Evolutionary conservation across 1,140 invertebrate genomes (phyloP).

Genomic region (Oryzaephilus surinamensis): DNA sequence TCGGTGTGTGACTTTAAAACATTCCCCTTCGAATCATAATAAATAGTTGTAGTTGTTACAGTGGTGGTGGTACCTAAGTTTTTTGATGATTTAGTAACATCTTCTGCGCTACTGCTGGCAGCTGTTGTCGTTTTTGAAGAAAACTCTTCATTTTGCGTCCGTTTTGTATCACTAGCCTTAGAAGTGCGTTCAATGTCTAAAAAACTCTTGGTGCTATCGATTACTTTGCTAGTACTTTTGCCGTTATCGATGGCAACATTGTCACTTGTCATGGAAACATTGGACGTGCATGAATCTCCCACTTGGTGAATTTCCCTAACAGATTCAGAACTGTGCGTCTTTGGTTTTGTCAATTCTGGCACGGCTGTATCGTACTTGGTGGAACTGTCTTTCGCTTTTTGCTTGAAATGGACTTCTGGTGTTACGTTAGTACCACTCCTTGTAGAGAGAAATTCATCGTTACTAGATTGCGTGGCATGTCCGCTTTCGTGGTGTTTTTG

Average conservation of each 20-base stretch:
- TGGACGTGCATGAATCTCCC: constrained; percentile 21
- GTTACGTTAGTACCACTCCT: constrained; percentile 40
- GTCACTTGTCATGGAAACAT: constrained; percentile 8
- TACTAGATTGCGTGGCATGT: constrained; percentile 37
- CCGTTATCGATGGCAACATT: not conserved
- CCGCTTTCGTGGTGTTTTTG: constrained; percentile 44
- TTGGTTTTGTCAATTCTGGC: constrained; percentile 34
- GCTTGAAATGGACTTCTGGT: constrained; percentile 42
- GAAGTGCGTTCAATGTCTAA: too few relatives aligned
- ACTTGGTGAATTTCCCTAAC: constrained; percentile 27
- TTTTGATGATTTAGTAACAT: constrained; percentile 8
- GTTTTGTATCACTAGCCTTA: too few relatives aligned
- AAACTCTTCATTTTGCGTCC: too few relatives aligned
- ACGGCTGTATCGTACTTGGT: constrained; percentile 44
- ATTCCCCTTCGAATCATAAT: constrained; percentile 32
- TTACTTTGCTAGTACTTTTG: not conserved
- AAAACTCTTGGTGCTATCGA: constrained; percentile 3
- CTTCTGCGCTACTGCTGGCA: constrained; percentile 3
- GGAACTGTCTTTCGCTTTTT: constrained; percentile 41
- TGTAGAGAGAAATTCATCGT: constrained; percentile 39
- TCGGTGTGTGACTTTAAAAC: constrained; percentile 25
- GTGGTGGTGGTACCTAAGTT: constrained; percentile 15
- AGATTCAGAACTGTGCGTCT: constrained; percentile 21
- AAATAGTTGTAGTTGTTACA: constrained; percentile 24
- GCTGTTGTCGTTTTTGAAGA: not conserved